Percentiles rank a stretch among this genome's conserved stretches.
phyloP scores from a whole-genome alignment of 2,888 invertebrate species.

The Allophyes oxyacanthae region DNA sequence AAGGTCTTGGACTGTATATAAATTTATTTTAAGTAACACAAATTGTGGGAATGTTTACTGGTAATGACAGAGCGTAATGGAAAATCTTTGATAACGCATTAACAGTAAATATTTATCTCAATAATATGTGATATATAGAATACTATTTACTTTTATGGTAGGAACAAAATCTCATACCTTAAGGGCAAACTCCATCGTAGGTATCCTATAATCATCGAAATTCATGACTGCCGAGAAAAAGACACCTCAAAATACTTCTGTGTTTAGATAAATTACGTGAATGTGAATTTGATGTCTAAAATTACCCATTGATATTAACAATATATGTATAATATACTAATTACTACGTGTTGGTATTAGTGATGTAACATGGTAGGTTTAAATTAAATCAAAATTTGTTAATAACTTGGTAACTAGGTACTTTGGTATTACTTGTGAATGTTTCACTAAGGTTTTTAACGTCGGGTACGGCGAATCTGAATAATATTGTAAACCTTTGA shows the following conservation, averaged over 20 bases:
- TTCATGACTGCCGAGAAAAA: conserved; percentile 72
- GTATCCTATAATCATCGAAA: conserved; percentile 65
- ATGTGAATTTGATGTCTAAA: conserved; percentile 80
- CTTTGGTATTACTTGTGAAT: conserved; percentile 32
- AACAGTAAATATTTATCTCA: conserved; percentile 79
- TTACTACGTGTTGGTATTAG: conserved; percentile 64
- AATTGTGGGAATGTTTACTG: conserved; percentile 80
- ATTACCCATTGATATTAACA: conserved; percentile 63
- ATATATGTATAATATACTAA: conserved; percentile 62
- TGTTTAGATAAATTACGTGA: conserved; percentile 72
- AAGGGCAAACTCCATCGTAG: conserved; percentile 66
- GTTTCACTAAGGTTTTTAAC: conserved; percentile 26
- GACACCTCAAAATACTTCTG: conserved; percentile 67
- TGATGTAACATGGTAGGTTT: conserved; percentile 48
- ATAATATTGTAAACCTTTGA: conserved; percentile 14
- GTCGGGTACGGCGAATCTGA: conserved; percentile 44
- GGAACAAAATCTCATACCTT: conserved; percentile 81
- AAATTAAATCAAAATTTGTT: conserved; percentile 36
- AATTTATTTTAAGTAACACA: conserved; percentile 76
- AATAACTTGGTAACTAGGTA: conserved; percentile 42
- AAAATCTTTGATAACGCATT: conserved; percentile 59
- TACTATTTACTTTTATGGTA: conserved; percentile 75
- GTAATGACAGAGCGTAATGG: conserved; percentile 54
- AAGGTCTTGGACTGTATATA: conserved; percentile 85
- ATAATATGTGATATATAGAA: conserved; percentile 86